phyloP scores from a whole-genome alignment of 2,888 invertebrate genomes.

The Caenorhabditis imperialis region DNA sequence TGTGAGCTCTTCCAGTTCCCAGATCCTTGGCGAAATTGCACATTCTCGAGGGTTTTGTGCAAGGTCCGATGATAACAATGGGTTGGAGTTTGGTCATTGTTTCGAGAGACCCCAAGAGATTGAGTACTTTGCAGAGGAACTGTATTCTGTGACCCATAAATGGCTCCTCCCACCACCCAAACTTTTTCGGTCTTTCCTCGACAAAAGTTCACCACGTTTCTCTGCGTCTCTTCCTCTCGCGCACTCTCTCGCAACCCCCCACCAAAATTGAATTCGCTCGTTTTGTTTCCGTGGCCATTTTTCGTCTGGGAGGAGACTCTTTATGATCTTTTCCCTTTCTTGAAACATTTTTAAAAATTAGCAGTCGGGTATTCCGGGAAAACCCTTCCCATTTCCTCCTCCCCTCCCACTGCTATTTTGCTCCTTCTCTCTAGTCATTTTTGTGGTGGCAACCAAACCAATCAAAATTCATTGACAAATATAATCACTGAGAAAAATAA shows the following conservation, averaged over 20 bases:
- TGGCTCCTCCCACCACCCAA: not conserved
- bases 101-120: not conserved
- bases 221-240: conserved; percentile 10
- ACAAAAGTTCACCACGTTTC: conserved; percentile 13
- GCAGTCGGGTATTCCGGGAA: not conserved
- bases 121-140: not conserved
- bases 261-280: conserved; percentile 21
- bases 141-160: not conserved
- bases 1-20: too few relatives aligned
- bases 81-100: conserved; percentile 32
- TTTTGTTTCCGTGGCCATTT: conserved; percentile 1
- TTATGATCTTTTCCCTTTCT: conserved; percentile 30
- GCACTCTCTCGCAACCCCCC: conserved; percentile 6
- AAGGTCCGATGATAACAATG: conserved; percentile 16
- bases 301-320: too few relatives aligned
- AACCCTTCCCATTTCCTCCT: too few relatives aligned
- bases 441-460: conserved; percentile 6
- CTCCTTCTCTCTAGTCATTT: conserved; percentile 9
- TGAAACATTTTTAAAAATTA: conserved; percentile 10
- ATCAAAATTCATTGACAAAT: conserved; percentile 30
- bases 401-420: conserved; percentile 8
- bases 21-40: conserved; percentile 19
- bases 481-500: not conserved
- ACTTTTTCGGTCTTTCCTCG: conserved; percentile 4
- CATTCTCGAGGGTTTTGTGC: conserved; percentile 48